Evolutionary conservation across 2,113 vertebrate genomes (phyloP), one percentile per base, ranked within the genome.

Genomic region (Psettodes erumei): DNA sequence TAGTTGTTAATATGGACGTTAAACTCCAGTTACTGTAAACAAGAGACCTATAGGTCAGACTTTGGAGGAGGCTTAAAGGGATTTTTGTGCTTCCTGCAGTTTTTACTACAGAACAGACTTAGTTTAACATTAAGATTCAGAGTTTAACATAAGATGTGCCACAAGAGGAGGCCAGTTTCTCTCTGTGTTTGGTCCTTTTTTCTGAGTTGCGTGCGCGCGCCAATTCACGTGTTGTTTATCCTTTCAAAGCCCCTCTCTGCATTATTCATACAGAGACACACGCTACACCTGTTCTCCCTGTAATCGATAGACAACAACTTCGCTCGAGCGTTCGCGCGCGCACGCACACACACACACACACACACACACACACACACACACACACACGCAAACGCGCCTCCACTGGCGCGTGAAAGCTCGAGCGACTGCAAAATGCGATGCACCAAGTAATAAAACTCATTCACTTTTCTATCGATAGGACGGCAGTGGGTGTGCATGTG

Each of bases 281-380:
- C 77, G 72, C 73, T 85, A 90, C 90, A 92, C 89, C 89, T 92
- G 90, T 89, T 90, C 87, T 77, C 60, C n/a, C 65, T 85, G 91
- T 86, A 91, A 92, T 87, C 85, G 78, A 92, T 86, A 86, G 88
- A 86, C 58, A 23, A 60, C 51, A 65, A 79, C 69, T 78, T 82
- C 19, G 45, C 67, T 37, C 54, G 59, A 48, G 53, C 62, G 9
- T 70, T 10, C 33, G 2, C 33, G 1, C 58, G 6, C 67, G 2
- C 53, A 0, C 43, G 2, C 66, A 2, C 48, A 8, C 50, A 19
- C 74, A 23, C 9, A 21, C 27, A 10, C 58, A 6, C 43, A 10
- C 66, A 19, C 74, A 47, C 62, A 23, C 58, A 8, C 63, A 8
- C 56, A 21, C 62, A 37, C 71, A 16, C 27, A 25, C 62, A n/a